phyloP scores from a whole-genome alignment of 1,140 invertebrate species.

The Bombus waltoni region DNA sequence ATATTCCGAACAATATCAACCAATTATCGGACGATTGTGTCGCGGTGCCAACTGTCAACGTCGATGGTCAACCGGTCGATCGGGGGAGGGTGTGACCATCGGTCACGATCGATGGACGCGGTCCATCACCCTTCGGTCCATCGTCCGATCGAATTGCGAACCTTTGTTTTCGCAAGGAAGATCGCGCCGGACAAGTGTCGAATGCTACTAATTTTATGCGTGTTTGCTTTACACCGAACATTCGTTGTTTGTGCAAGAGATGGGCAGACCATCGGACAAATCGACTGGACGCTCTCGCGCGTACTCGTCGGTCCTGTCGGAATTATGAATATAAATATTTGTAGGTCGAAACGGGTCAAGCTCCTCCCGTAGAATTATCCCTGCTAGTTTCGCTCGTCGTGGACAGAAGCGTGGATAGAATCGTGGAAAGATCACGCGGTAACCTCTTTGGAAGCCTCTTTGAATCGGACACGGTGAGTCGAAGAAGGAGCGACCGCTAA shows the following conservation, averaged over 20 bases:
- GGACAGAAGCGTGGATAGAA: no score
- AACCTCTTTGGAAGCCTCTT: background rate
- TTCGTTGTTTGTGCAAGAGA: constrained; percentile 67
- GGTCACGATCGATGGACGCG: constrained; percentile 37
- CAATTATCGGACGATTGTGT: constrained; percentile 80
- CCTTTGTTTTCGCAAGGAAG: constrained; percentile 46
- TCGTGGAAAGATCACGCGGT: no score
- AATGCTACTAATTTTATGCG: constrained; percentile 71
- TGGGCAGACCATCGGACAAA: constrained; percentile 58
- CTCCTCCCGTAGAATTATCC: no score
- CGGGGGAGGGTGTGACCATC: constrained; percentile 64
- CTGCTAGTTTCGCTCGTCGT: no score
- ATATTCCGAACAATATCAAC: constrained; percentile 76
- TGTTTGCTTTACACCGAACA: constrained; percentile 72
- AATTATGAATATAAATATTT: constrained; percentile 73
- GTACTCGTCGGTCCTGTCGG: constrained; percentile 44
- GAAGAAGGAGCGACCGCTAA: background rate
- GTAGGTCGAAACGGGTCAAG: background rate
- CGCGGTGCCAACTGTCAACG: constrained; percentile 76
- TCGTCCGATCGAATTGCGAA: background rate
- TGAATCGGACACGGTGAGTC: no score
- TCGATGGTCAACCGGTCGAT: constrained; percentile 74
- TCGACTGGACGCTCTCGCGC: constrained; percentile 56
- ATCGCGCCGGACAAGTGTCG: background rate
- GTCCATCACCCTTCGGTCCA: constrained; percentile 1